Percentiles rank a stretch among this genome's conserved stretches.
phyloP scores from a whole-genome alignment of 2,888 invertebrate genomes.

The Lamellibrachia satsuma region DNA sequence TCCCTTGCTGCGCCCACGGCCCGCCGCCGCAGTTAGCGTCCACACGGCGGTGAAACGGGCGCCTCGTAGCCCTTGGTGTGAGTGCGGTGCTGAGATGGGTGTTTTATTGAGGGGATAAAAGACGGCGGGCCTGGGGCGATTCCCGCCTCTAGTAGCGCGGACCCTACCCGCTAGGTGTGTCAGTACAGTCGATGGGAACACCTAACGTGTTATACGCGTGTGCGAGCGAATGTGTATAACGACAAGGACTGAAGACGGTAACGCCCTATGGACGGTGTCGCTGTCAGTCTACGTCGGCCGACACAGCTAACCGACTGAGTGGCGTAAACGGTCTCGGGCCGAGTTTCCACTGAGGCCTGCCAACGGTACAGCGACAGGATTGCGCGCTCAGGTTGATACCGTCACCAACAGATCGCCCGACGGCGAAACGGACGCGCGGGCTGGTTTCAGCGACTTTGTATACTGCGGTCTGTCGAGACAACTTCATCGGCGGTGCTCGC shows the following conservation, averaged over 20 bases:
- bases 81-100: neutral
- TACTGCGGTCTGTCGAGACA: neutral
- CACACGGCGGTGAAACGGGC: neutral
- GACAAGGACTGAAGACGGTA: neutral
- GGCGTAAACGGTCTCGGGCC: neutral
- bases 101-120: neutral
- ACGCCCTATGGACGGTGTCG: neutral
- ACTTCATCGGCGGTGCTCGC: neutral
- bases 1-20: neutral
- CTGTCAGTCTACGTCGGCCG: neutral
- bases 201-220: neutral
- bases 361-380: neutral
- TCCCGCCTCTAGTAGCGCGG: neutral
- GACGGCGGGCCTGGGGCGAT: neutral
- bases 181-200: neutral
- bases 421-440: neutral
- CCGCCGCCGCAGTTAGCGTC: neutral
- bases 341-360: neutral
- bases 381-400: neutral
- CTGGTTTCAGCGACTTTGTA: neutral
- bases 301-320: neutral
- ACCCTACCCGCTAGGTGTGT: neutral
- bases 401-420: too few species aligned
- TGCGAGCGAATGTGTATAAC: neutral
- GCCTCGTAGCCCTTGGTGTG: neutral